Percentiles rank a stretch among this genome's conserved stretches.
Conservation (phyloP, 2,113 vertebrate species). For the Lepisosteus oculatus region DNA sequence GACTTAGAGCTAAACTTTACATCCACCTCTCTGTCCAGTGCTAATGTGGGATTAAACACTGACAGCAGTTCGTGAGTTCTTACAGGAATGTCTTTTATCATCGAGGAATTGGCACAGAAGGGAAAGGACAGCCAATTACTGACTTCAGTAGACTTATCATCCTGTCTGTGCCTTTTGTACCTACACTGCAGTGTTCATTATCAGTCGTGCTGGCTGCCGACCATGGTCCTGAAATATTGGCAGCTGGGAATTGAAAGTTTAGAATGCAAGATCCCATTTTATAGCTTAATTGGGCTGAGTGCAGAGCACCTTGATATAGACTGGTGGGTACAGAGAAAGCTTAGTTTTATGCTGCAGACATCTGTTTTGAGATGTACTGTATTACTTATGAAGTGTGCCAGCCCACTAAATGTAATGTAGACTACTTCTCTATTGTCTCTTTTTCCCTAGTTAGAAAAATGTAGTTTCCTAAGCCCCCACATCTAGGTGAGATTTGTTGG, state of each 20-base stretch:
- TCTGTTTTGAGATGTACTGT: too few species aligned
- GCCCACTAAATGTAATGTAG: too few species aligned
- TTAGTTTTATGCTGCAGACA: too few species aligned
- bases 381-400: too few species aligned
- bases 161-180: neutral
- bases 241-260: constrained; percentile 9
- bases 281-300: constrained; percentile 5
- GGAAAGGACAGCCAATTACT: constrained; percentile 3
- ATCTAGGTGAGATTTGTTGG: too few species aligned
- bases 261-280: neutral
- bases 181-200: constrained; percentile 6
- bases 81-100: constrained; percentile 3
- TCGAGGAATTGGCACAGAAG: neutral
- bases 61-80: neutral
- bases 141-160: constrained; percentile 7
- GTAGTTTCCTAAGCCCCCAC: too few species aligned
- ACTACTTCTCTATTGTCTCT: too few species aligned
- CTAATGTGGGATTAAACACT: neutral
- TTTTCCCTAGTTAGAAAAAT: too few species aligned
- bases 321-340: neutral
- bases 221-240: constrained; percentile 10
- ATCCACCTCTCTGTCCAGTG: neutral
- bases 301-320: neutral
- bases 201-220: constrained; percentile 1
- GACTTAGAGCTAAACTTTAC: neutral